Evolutionary conservation across 1,140 invertebrate genomes (phyloP).

Genomic region (Thaumetopoea pityocampa): DNA sequence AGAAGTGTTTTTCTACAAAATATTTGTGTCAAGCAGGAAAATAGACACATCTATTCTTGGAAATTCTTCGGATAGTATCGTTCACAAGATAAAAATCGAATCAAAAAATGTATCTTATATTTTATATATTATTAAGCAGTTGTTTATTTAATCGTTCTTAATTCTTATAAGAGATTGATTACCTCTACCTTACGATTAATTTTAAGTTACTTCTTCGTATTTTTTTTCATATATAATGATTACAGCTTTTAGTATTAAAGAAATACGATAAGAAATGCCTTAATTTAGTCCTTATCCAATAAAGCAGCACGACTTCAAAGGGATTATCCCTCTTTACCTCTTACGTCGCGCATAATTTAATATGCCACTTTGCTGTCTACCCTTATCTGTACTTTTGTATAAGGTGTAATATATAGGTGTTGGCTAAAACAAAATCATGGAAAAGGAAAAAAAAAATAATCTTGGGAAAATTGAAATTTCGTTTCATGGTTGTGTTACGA

Average conservation of each 20-base stretch:
- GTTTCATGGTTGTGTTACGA: too few species aligned
- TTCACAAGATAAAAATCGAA: too few species aligned
- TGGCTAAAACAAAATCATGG: constrained; percentile 6
- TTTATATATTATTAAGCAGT: too few species aligned
- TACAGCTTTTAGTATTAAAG: not conserved
- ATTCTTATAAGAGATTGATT: too few species aligned
- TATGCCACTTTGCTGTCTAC: constrained; percentile 50
- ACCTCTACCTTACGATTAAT: not conserved
- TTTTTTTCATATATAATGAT: not conserved
- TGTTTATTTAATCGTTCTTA: too few species aligned
- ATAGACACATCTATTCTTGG: too few species aligned
- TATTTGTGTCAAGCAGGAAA: too few species aligned
- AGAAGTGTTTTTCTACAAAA: too few species aligned
- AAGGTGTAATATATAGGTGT: constrained; percentile 13
- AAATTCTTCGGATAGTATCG: too few species aligned
- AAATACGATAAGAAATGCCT: constrained; percentile 19
- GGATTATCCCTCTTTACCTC: constrained; percentile 53
- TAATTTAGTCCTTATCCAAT: constrained; percentile 33
- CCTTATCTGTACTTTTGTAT: constrained; percentile 37
- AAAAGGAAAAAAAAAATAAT: too few species aligned
- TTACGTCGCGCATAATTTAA: constrained; percentile 49
- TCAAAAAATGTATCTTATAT: too few species aligned
- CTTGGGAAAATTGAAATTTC: too few species aligned
- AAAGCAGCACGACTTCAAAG: constrained; percentile 40
- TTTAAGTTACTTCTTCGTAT: not conserved